phyloP scores from a whole-genome alignment of 2,113 vertebrate species.

The Marmota flaviventris region DNA sequence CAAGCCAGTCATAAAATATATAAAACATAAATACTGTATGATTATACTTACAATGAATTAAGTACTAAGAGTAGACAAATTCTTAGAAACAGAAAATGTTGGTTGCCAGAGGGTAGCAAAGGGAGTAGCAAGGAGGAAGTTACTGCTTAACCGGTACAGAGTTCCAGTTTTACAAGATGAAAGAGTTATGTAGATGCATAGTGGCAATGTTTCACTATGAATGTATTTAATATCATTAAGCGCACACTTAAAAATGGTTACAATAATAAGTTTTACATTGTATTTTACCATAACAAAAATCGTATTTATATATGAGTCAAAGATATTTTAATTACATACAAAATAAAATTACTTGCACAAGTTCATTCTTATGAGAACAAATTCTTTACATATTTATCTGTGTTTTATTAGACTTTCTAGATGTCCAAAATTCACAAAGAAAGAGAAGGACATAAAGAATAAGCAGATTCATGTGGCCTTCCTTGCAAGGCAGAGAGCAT shows the following conservation, averaged over 20 bases:
- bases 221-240: background rate
- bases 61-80: background rate
- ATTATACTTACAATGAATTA: background rate
- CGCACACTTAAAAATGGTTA: background rate
- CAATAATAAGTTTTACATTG: background rate
- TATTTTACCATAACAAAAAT: background rate
- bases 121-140: background rate
- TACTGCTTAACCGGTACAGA: background rate
- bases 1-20: background rate
- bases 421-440: background rate
- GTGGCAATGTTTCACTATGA: background rate
- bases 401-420: background rate
- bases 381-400: background rate
- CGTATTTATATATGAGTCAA: background rate
- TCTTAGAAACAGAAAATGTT: background rate
- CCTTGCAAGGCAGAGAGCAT: background rate
- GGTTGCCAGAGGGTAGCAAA: background rate
- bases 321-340: background rate
- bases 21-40: background rate
- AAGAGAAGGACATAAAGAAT: background rate
- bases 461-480: background rate
- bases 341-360: background rate
- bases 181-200: background rate
- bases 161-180: background rate
- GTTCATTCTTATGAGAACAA: background rate